Evolutionary conservation across 2,113 vertebrate genomes (phyloP).

Genomic region (Catharus minimus): DNA sequence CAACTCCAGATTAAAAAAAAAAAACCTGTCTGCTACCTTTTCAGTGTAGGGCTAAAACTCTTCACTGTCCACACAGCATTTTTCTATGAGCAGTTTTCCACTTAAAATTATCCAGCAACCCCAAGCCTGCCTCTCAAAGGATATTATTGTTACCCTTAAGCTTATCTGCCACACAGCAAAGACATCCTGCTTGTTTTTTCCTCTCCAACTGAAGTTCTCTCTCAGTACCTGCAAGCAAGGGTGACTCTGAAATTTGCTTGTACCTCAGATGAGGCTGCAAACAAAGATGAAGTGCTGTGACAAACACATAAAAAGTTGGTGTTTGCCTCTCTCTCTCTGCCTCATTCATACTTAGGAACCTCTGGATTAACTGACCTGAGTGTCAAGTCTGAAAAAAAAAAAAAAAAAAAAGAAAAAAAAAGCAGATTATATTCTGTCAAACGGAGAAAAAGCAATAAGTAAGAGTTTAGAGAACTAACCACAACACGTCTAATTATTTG

Average conservation of each 20-base stretch:
- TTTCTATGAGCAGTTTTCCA: background rate
- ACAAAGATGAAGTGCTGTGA: slow-evolving; percentile 22
- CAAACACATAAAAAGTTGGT: background rate
- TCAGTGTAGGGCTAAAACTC: background rate
- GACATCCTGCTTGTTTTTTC: background rate
- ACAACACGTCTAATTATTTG: slow-evolving; percentile 45
- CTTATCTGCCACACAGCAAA: background rate
- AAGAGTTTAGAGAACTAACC: slow-evolving; percentile 38
- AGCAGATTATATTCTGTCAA: slow-evolving; percentile 27
- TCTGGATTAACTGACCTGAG: slow-evolving; percentile 6
- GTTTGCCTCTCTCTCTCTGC: slow-evolving; percentile 11
- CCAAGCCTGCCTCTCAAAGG: background rate
- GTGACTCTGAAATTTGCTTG: slow-evolving; percentile 11
- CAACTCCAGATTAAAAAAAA: background rate
- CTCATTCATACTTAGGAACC: background rate
- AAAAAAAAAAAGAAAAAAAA: background rate
- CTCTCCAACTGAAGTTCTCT: background rate
- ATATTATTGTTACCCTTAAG: background rate
- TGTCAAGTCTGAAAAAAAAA: background rate
- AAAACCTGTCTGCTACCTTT: background rate
- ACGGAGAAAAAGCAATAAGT: slow-evolving; percentile 14
- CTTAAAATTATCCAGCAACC: background rate
- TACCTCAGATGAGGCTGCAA: slow-evolving; percentile 22
- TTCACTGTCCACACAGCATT: background rate
- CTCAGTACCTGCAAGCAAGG: background rate